phyloP scores from a whole-genome alignment of 2,113 vertebrate species.

The Pterocles orientalis region DNA sequence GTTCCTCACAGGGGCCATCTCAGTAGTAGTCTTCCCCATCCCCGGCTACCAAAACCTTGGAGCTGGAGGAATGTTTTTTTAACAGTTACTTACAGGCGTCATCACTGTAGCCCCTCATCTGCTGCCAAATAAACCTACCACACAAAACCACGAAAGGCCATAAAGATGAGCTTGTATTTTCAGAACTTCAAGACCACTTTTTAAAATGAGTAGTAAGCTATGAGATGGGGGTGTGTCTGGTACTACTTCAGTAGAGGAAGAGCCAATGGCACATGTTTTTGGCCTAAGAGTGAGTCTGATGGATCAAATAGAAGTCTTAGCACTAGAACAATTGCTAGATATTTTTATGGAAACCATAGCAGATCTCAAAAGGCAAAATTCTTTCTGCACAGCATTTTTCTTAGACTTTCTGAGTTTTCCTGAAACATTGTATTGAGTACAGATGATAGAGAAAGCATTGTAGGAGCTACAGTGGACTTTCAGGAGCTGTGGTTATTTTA shows the following conservation, averaged over 20 bases:
- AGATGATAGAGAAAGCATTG: not conserved
- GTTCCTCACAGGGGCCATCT: too few relatives aligned
- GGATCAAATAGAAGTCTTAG: not conserved
- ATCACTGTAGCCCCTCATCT: too few relatives aligned
- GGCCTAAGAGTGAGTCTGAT: not conserved
- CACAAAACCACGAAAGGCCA: too few relatives aligned
- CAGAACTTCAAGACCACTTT: not conserved
- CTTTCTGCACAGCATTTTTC: fast-evolving
- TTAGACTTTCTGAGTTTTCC: not conserved
- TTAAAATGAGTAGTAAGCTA: not conserved
- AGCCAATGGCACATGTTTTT: not conserved
- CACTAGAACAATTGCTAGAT: not conserved
- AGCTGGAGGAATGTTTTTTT: too few relatives aligned
- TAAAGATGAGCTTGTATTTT: not conserved
- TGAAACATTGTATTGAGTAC: not conserved
- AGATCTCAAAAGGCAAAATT: not conserved
- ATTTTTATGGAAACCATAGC: not conserved
- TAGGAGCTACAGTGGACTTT: not conserved
- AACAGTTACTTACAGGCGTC: too few relatives aligned
- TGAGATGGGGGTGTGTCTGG: not conserved
- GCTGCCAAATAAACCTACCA: too few relatives aligned
- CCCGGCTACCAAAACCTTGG: too few relatives aligned
- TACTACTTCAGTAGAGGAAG: not conserved
- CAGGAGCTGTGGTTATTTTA: not conserved
- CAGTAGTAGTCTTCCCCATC: too few relatives aligned